Evolutionary conservation across 2,113 vertebrate genomes (phyloP).

Genomic region (Antidorcas marsupialis): DNA sequence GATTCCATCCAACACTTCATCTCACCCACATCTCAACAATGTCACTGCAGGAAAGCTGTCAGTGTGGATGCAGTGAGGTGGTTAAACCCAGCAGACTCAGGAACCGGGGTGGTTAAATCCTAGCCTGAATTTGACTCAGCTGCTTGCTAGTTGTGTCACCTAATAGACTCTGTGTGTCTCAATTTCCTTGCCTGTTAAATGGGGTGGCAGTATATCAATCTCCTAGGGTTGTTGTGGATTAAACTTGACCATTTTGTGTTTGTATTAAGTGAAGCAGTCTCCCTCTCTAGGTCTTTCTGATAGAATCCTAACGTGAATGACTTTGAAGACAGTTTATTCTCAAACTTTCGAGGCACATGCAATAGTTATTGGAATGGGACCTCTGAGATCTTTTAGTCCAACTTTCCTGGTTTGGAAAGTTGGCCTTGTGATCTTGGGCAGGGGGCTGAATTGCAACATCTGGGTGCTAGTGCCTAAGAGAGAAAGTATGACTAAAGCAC

Average conservation of each 20-base stretch:
- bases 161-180: background rate
- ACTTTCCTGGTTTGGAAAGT: background rate
- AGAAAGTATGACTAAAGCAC: background rate
- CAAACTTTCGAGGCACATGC: background rate
- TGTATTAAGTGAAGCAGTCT: background rate
- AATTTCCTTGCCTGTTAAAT: background rate
- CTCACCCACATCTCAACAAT: background rate
- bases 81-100: background rate
- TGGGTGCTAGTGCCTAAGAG: background rate
- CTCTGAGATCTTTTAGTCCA: background rate
- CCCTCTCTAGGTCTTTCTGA: background rate
- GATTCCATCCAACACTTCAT: background rate
- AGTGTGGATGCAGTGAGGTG: background rate
- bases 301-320: background rate
- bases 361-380: background rate
- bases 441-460: background rate
- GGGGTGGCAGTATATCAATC: background rate
- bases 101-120: background rate
- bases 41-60: background rate
- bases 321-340: background rate
- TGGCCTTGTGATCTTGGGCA: background rate
- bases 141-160: background rate
- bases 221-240: background rate
- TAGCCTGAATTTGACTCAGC: background rate
- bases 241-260: background rate